Evolutionary conservation across 2,888 invertebrate genomes (phyloP).

Genomic region (Congeria kusceri): DNA sequence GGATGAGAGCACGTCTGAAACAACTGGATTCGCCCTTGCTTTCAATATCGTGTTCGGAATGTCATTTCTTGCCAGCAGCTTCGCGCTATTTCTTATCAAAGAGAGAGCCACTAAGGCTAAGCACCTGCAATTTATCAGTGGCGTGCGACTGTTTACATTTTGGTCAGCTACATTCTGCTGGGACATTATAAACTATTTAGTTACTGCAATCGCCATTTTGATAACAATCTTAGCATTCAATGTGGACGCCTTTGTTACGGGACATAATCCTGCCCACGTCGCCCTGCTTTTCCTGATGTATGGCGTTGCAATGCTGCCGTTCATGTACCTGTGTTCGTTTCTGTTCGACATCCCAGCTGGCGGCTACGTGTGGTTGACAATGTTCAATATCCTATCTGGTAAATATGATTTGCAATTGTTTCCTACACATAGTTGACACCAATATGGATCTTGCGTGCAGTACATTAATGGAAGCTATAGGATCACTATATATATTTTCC

Average conservation of each 20-base stretch:
- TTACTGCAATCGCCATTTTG: conserved; percentile 82
- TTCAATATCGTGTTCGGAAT: conserved; percentile 90
- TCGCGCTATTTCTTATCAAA: conserved; percentile 87
- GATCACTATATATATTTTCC: no score
- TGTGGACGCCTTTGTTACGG: conserved; percentile 77
- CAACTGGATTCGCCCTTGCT: conserved; percentile 89
- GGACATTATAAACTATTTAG: conserved; percentile 85
- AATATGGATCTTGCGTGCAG: no score
- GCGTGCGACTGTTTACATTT: conserved; percentile 84
- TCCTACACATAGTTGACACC: no score
- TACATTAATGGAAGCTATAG: no score
- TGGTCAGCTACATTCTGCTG: conserved; percentile 86
- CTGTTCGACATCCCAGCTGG: conserved; percentile 91
- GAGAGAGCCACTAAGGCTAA: conserved; percentile 88
- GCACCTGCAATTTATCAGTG: conserved; percentile 84
- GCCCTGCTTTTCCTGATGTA: conserved; percentile 87
- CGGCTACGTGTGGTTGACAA: conserved; percentile 91
- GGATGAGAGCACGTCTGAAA: conserved; percentile 63
- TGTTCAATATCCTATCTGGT: conserved; percentile 92
- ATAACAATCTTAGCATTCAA: conserved; percentile 83
- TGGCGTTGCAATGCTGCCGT: conserved; percentile 88
- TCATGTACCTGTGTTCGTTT: conserved; percentile 89
- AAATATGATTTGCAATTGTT: conserved; percentile 19
- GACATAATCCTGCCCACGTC: conserved; percentile 71
- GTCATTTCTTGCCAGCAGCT: conserved; percentile 86